Evolutionary conservation across 2,888 invertebrate species (phyloP).

Genomic region (Platycheirus rosarum): DNA sequence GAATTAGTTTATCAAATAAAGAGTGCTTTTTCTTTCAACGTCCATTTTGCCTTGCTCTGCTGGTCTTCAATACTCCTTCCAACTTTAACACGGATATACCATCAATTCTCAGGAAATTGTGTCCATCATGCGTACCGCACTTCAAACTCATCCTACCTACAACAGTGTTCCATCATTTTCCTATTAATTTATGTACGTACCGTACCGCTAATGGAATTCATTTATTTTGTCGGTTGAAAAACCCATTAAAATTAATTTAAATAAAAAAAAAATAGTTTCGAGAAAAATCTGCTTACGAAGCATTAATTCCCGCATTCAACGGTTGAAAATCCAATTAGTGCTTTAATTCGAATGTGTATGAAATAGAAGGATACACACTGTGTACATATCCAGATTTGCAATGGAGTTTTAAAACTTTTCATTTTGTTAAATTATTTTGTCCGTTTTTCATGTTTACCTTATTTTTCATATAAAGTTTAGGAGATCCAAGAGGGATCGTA

Average conservation of each 20-base stretch:
- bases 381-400: not conserved
- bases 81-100: not conserved
- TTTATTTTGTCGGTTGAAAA: constrained; percentile 61
- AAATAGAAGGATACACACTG: too few species aligned
- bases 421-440: constrained; percentile 4
- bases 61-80: not conserved
- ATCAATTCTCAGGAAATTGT: not conserved
- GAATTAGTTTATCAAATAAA: too few species aligned
- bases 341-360: constrained; percentile 51
- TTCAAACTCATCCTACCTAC: not conserved
- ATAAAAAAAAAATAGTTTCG: constrained; percentile 24
- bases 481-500: too few species aligned
- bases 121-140: not conserved
- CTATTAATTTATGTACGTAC: not conserved
- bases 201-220: constrained; percentile 54
- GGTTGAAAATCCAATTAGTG: constrained; percentile 60
- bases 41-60: too few species aligned
- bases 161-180: constrained; percentile 5
- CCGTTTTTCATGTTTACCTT: constrained; percentile 9
- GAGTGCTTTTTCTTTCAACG: too few species aligned
- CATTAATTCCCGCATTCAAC: constrained; percentile 47
- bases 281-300: constrained; percentile 40
- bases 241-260: constrained; percentile 62
- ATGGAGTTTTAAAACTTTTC: constrained; percentile 22
- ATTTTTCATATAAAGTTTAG: not conserved